Base-by-base conservation (phyloP, 2,888 invertebrate genomes). In the Orchesellides sinensis region DNA sequence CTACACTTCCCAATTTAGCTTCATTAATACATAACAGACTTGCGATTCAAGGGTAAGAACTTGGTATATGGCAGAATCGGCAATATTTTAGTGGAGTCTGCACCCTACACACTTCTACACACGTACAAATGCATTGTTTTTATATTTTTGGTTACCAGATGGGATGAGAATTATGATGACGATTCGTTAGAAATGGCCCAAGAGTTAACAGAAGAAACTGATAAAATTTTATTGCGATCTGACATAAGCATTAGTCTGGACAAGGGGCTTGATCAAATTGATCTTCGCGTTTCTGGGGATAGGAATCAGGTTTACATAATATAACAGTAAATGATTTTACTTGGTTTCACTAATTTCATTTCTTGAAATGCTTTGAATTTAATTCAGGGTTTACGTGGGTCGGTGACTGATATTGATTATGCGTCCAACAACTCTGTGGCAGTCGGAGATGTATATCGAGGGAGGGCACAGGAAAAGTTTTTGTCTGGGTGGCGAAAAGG, bases 1-100 rank as follows among this genome's bases (percentile, higher is more conserved):
- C 94, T 2, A 96, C 96, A 0, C 91, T 97, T 77, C 92, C 93
- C 25, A 96, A 96, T 90, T 91, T 96, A 8, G 92, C 92, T 86
- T 91, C 92, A 27, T 90, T 95, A 66, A 90, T 93, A n/a, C 82
- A 83, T 49, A 83, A 77, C 49, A 77, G 87, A 45, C 82, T 88
- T 21, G 86, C 80, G n/a, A 88, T 88, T 72, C 86, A 86, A 45
- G 88, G 87, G 88, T 88, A 66, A 77, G 78, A 12, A 25, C 4
- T n/a, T 32, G 12, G 19, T 29, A 17, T 32, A 32, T 65, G 5
- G 19, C 35, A n/a, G n/a, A n/a, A n/a, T n/a, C n/a, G n/a, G n/a
- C n/a, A n/a, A n/a, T n/a, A n/a, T n/a, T n/a, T n/a, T n/a, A n/a
- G n/a, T n/a, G n/a, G n/a, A n/a, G n/a, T n/a, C n/a, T n/a, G n/a